Percentiles rank a stretch among this genome's conserved stretches.
These are phyloP conservation scores for Choristoneura rosaceana DNA, from an alignment of 2,888 invertebrate genomes.

Conservation along the genomic window DNA sequence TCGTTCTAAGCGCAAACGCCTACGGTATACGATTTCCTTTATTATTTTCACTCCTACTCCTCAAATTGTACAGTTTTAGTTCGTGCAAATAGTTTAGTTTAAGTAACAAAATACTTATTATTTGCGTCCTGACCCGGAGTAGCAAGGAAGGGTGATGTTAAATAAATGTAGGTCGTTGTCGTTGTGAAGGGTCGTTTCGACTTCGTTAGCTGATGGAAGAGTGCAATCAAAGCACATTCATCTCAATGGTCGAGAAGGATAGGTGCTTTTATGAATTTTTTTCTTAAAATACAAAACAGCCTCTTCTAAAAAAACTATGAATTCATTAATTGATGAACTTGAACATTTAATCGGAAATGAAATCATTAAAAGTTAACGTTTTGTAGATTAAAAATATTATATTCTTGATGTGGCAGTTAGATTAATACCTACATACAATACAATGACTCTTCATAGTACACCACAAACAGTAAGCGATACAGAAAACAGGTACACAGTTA, in stretches of 20 bases:
- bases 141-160: conserved; percentile 29
- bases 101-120: not conserved
- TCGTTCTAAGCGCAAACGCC: not conserved
- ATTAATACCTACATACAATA: too few species aligned
- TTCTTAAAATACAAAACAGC: too few species aligned
- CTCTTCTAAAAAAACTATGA: too few species aligned
- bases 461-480: too few species aligned
- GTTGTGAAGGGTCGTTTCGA: conserved; percentile 20
- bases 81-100: not conserved
- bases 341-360: too few species aligned
- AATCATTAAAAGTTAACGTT: too few species aligned
- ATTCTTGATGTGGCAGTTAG: too few species aligned
- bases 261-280: conserved; percentile 11
- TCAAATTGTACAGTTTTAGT: not conserved
- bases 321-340: too few species aligned
- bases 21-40: not conserved
- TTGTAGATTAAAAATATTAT: too few species aligned
- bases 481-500: too few species aligned
- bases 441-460: too few species aligned
- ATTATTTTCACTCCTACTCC: not conserved
- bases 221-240: conserved; percentile 38
- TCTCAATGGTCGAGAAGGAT: conserved; percentile 21
- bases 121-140: not conserved
- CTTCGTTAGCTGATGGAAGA: conserved; percentile 43
- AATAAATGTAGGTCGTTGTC: conserved; percentile 39